Evolutionary conservation across 2,888 invertebrate genomes (phyloP).

Genomic region (Rhingia rostrata): DNA sequence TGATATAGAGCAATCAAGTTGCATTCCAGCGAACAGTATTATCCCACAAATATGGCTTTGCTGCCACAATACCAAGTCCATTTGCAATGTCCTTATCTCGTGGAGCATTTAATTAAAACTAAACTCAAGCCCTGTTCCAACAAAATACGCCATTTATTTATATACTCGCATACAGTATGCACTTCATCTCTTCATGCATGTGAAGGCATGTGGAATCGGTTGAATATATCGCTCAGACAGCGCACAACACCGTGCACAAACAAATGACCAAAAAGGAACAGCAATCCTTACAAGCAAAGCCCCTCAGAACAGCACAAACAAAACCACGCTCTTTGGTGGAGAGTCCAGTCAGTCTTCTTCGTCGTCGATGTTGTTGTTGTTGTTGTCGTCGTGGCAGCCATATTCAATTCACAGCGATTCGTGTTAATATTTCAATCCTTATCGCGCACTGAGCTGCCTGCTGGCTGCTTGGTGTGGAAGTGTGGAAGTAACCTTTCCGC

Average conservation of each 20-base stretch:
- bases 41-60: constrained; percentile 34
- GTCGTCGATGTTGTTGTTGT: too few species aligned
- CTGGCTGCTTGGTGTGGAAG: constrained; percentile 57
- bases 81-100: constrained; percentile 68
- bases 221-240: constrained; percentile 7
- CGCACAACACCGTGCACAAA: constrained; percentile 36
- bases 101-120: constrained; percentile 73
- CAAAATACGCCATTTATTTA: constrained; percentile 71
- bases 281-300: constrained; percentile 54
- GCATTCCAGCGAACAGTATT: constrained; percentile 7
- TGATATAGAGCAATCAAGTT: constrained; percentile 40
- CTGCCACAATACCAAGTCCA: constrained; percentile 23
- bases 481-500: constrained; percentile 73
- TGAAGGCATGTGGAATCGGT: constrained; percentile 2
- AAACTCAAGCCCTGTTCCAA: constrained; percentile 67
- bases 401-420: constrained; percentile 73
- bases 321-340: constrained; percentile 23
- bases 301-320: constrained; percentile 5
- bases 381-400: constrained; percentile 55
- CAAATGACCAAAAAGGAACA: constrained; percentile 70
- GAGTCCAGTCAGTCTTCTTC: not conserved
- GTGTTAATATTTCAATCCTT: constrained; percentile 76
- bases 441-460: constrained; percentile 74
- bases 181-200: not conserved
- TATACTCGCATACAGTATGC: constrained; percentile 37